Evolutionary conservation across 1,140 invertebrate species (phyloP).

Genomic region (Tetragnatha versicolor): DNA sequence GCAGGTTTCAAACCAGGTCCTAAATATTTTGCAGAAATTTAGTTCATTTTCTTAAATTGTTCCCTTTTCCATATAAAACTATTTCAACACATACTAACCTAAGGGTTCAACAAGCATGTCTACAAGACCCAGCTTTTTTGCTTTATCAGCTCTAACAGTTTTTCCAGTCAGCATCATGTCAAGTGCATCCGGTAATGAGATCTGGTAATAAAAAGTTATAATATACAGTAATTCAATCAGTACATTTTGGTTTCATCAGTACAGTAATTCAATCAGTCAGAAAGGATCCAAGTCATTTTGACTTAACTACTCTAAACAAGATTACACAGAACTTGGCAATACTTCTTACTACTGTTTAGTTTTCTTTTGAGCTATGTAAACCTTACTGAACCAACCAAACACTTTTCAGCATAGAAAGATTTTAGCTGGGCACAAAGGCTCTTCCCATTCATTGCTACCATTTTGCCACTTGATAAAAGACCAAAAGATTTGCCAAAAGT

Average conservation of each 20-base stretch:
- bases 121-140: constrained; percentile 93
- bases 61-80: not conserved
- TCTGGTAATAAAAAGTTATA: constrained; percentile 60
- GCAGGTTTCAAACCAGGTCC: constrained; percentile 76
- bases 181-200: constrained; percentile 84
- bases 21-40: constrained; percentile 38
- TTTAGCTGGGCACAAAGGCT: too few relatives aligned
- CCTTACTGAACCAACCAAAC: too few relatives aligned
- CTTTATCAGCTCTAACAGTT: constrained; percentile 86
- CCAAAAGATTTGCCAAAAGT: too few relatives aligned
- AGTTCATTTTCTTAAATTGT: not conserved
- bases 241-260: constrained; percentile 8
- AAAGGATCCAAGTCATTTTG: too few relatives aligned
- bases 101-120: constrained; percentile 88
- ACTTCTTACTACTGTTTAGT: not conserved
- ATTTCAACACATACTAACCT: constrained; percentile 63
- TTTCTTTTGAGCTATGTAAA: not conserved
- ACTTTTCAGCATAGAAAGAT: too few relatives aligned
- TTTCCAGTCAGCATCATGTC: constrained; percentile 94
- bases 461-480: too few relatives aligned
- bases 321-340: too few relatives aligned
- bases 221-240: too few relatives aligned
- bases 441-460: too few relatives aligned
- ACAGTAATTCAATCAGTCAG: not conserved
- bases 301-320: too few relatives aligned